A percentile compares a stretch with the other conserved stretches of the same genome.
Conservation (phyloP, 2,888 invertebrate genomes). For the Harpalus rufipes region DNA sequence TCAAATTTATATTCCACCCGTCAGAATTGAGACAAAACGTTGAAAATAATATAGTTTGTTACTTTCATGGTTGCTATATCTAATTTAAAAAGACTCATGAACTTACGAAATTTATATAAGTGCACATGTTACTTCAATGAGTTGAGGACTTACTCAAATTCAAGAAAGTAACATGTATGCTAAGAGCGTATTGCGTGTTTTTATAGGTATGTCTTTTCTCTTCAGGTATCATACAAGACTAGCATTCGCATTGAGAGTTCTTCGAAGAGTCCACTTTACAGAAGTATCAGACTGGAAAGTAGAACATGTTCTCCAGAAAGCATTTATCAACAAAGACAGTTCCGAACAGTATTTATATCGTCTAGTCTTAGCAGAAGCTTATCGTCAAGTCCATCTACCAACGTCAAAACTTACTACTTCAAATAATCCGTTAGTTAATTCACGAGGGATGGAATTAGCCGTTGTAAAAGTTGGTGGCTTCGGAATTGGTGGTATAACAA, state of each 20-base stretch:
- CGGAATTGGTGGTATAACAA: constrained; percentile 82
- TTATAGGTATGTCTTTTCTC: constrained; percentile 64
- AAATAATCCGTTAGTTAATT: constrained; percentile 78
- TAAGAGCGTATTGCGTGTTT: background rate
- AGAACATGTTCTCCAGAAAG: constrained; percentile 71
- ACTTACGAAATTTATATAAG: too few species aligned
- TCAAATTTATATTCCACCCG: too few species aligned
- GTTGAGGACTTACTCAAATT: too few species aligned
- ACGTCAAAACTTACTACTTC: constrained; percentile 58
- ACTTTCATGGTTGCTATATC: too few species aligned
- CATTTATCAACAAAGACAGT: constrained; percentile 70
- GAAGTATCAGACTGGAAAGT: constrained; percentile 76
- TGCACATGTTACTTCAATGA: too few species aligned
- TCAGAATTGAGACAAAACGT: too few species aligned
- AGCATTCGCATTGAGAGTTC: constrained; percentile 76
- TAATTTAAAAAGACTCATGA: too few species aligned
- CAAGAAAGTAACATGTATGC: background rate
- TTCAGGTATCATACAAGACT: constrained; percentile 75
- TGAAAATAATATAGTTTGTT: too few species aligned
- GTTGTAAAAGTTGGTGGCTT: constrained; percentile 86
- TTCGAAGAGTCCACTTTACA: constrained; percentile 77
- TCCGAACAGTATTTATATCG: constrained; percentile 75
- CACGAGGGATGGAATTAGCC: constrained; percentile 84
- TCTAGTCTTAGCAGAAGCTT: constrained; percentile 75
- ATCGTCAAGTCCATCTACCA: constrained; percentile 71